Conservation (phyloP, 2,113 vertebrate species). For the Nannobrachium achirus region DNA sequence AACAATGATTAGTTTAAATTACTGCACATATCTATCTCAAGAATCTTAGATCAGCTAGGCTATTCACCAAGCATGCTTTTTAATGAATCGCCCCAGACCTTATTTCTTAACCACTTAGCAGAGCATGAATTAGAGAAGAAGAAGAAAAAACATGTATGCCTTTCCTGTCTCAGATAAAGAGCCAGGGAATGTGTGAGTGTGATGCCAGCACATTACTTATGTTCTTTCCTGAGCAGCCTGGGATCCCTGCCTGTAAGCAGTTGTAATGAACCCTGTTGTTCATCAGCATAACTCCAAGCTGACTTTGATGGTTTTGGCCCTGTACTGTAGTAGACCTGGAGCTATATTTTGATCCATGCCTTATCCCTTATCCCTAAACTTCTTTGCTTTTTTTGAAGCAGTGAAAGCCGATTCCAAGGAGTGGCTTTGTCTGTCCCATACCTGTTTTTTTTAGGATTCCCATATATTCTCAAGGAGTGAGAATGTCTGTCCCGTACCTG, state of each 20-base stretch:
- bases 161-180: constrained; percentile 30
- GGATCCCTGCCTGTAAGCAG: constrained; percentile 59
- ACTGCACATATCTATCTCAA: constrained; percentile 28
- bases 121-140: constrained; percentile 18
- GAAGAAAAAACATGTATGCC: not conserved
- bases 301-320: constrained; percentile 57
- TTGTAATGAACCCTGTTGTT: constrained; percentile 60
- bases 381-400: too few species aligned
- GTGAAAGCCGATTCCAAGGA: too few species aligned
- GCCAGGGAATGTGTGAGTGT: constrained; percentile 44
- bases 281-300: constrained; percentile 37
- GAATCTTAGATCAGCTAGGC: constrained; percentile 6
- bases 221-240: constrained; percentile 50
- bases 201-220: constrained; percentile 43
- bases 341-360: too few species aligned
- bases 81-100: constrained; percentile 15
- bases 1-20: not conserved
- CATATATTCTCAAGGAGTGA: too few species aligned
- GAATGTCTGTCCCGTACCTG: too few species aligned
- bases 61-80: not conserved
- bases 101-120: constrained; percentile 28
- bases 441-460: too few species aligned
- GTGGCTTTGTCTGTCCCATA: too few species aligned
- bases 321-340: constrained; percentile 53
- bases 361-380: too few species aligned